Base-by-base conservation (phyloP, 2,797 vertebrate genomes). In the Galagoides demidoff region DNA sequence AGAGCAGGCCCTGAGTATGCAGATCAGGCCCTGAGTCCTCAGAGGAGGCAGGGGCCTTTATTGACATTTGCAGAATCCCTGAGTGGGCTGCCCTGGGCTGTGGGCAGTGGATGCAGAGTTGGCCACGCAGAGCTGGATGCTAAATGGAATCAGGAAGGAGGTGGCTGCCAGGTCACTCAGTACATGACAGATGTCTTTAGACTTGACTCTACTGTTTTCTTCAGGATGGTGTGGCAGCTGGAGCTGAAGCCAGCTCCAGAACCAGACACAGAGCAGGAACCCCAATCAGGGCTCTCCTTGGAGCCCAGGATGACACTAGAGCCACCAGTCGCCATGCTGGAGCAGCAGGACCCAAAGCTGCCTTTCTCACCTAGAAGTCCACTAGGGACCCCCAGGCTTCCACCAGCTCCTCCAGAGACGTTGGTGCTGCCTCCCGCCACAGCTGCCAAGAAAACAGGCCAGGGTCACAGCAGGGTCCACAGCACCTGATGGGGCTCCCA, bases 121-220 rank as follows among this genome's bases (percentile, higher is more conserved):
- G 37, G 37, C 34, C 63, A 8, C 2, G 10, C 31, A 82, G 73
- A 29, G 52, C n/a, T 14, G 7, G 20, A 10, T 27, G 8, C 31
- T 34, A 1, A 85, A 17, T 22, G 11, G 34, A 7, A 29, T 79
- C 29, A 16, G 74, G 86, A 85, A 63, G 71, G 43, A 66, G 27
- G 55, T 1, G 49, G n/a, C 23, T 66, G 17, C 64, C 34, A 1
- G 8, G 5, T 49, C 49, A 34, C 59, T 98, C 92, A 97, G 76
- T 96, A 97, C 0, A 39, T 95, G 92, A 97, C 11, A 4, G 96
- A 97, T 0, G 81, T 98, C 94, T 97, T 98, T 68, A 97, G 70
- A 85, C 93, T 97, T 49, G 97, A 97, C 49, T 97, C 97, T 0
- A 97, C 91, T 0, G 97, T 98, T 94, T 96, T 90, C 95, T 95